Base-by-base conservation (phyloP, 2,888 invertebrate species). In the Diloba caeruleocephala region DNA sequence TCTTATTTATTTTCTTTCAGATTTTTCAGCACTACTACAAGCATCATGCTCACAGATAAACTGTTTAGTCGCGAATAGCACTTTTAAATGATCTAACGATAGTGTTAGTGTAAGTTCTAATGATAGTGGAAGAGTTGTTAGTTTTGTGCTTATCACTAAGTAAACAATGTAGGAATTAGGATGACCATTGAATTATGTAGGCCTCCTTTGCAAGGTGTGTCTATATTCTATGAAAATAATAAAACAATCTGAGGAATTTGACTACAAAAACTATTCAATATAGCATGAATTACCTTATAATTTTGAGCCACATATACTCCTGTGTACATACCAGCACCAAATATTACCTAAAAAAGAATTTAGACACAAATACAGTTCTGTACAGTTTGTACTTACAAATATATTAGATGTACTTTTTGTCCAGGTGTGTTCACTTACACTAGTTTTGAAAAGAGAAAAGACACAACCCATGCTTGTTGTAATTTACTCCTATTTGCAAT, bases 281-380 rank as follows among this genome's bases (percentile, higher is more conserved):
- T 21, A 5, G 12, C 3, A 26, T 10, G 8, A 6, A 14, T 51
- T 96, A 73, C 71, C 71, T 73, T 41, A 31, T 72, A 72, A 36
- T 70, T 96, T 92, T 97, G 97, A 70, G 95, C 94, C 67, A 96
- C 75, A 79, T 96, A 97, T 44, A 97, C 94, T 33, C 97, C 97
- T 38, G 96, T 92, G 81, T 97, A 97, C 33, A 97, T 82, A 26
- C 97, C 97, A 58, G 95, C 77, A 19, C 95, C 92, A 82, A 96
- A 95, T 48, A 95, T 94, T 51, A 96, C 72, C 97, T 97, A 87
- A 61, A 95, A 95, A 76, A 25, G 46, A 43, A 39, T 15, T 7
- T 13, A 7, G 36, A 31, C 23, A 39, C 28, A 41, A 9, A 33
- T 31, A 9, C 12, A n/a, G n/a, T 7, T 41, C 28, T 23, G 9